Percentiles rank a stretch among this genome's conserved stretches.
Evolutionary conservation across 2,797 vertebrate species (phyloP).

Genomic region (Novumbra hubbsi): DNA sequence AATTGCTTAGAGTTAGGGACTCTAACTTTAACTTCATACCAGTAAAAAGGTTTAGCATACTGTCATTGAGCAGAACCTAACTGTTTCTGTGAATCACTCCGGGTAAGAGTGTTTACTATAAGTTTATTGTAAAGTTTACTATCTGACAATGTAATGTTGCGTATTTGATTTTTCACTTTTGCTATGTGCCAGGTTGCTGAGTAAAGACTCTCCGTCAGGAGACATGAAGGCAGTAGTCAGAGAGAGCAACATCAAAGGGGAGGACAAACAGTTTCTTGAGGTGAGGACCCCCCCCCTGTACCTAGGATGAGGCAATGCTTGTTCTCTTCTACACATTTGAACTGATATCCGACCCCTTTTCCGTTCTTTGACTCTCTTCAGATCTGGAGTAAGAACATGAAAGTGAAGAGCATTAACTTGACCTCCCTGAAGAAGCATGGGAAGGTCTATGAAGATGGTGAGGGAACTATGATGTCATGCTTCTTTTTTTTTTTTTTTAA

Average conservation of each 20-base stretch:
- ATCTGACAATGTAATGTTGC: background rate
- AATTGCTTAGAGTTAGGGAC: too few relatives aligned
- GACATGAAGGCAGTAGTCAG: conserved; percentile 90
- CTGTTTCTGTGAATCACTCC: background rate
- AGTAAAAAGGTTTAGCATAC: too few relatives aligned
- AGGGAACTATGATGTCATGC: conserved; percentile 41
- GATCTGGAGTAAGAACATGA: conserved; percentile 95
- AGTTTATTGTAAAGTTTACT: too few relatives aligned
- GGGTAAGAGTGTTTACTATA: too few relatives aligned
- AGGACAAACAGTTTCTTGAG: conserved; percentile 94
- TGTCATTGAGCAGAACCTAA: too few relatives aligned
- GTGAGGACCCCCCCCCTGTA: conserved; percentile 61
- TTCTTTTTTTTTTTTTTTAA: background rate
- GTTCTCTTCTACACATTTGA: background rate
- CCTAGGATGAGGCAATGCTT: background rate
- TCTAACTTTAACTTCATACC: too few relatives aligned
- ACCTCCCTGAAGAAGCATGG: conserved; percentile 90
- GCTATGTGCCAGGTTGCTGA: conserved; percentile 77
- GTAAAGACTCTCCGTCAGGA: conserved; percentile 89
- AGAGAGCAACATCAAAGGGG: conserved; percentile 79
- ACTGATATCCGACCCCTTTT: background rate
- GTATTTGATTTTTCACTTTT: conserved; percentile 71
- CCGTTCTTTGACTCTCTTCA: conserved; percentile 46
- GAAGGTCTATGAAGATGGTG: conserved; percentile 90
- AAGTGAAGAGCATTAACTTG: conserved; percentile 90